A percentile compares a stretch with the other conserved stretches of the same genome.
phyloP scores from a whole-genome alignment of 1,140 invertebrate genomes.

The Lineus longissimus region DNA sequence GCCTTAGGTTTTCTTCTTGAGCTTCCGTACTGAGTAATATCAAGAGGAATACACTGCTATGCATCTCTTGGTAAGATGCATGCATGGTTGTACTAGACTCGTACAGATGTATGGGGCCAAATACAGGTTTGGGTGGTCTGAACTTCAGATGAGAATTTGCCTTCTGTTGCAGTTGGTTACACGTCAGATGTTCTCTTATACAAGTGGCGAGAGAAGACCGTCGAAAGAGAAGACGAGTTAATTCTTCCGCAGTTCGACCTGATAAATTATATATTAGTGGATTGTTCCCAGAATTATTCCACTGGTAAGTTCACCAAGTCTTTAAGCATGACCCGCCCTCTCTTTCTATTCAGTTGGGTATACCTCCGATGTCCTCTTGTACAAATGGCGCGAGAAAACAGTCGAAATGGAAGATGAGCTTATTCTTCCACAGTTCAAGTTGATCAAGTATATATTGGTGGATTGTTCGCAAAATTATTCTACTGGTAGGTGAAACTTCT shows the following conservation, averaged over 20 bases:
- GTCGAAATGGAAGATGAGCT: conserved; percentile 59
- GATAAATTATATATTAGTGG: conserved; percentile 2
- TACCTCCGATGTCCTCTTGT: conserved; percentile 35
- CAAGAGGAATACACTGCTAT: too few species aligned
- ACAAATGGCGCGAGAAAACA: conserved; percentile 59
- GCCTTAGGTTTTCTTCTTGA: too few species aligned
- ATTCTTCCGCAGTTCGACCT: conserved; percentile 23
- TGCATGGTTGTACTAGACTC: too few species aligned
- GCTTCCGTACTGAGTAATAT: too few species aligned
- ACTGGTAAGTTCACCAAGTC: conserved; percentile 21
- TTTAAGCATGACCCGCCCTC: too few species aligned
- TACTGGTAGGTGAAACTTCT: conserved; percentile 11
- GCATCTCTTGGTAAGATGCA: too few species aligned
- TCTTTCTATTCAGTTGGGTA: conserved; percentile 34
- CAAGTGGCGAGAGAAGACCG: conserved; percentile 61
- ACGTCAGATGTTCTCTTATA: conserved; percentile 38
- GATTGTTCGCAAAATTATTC: conserved; percentile 26
- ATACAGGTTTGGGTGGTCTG: too few species aligned
- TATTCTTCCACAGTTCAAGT: conserved; percentile 21
- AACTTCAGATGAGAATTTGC: too few species aligned
- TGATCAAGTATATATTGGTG: conserved; percentile 5
- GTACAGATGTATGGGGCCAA: too few species aligned
- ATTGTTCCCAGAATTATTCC: conserved; percentile 26
- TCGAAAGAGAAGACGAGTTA: conserved; percentile 56
- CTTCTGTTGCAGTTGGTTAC: conserved; percentile 33